Evolutionary conservation across 2,113 vertebrate genomes (phyloP).

Genomic region (Dermatemys mawii): DNA sequence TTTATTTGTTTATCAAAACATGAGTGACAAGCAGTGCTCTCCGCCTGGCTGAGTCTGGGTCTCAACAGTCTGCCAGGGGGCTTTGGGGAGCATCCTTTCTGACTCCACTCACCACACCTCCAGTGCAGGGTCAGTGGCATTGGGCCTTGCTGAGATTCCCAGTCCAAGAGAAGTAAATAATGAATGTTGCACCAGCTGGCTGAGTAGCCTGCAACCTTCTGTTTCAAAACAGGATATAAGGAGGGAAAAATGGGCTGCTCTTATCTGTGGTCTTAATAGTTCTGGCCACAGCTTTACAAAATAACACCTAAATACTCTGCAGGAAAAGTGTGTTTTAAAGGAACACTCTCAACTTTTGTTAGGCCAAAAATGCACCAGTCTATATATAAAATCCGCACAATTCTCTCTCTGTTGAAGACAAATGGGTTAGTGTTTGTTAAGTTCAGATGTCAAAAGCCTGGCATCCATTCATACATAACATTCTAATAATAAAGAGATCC

Average conservation of each 20-base stretch:
- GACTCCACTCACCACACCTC: conserved; percentile 35
- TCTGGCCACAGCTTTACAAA: conserved; percentile 28
- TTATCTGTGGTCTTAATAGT: conserved; percentile 48
- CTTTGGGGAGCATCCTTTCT: conserved; percentile 71
- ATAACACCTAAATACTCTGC: background rate
- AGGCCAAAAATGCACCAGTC: conserved; percentile 36
- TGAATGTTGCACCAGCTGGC: conserved; percentile 78
- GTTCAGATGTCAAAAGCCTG: background rate
- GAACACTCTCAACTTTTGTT: background rate
- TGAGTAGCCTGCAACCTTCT: conserved; percentile 64
- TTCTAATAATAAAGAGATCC: background rate
- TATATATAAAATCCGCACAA: background rate
- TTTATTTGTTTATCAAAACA: conserved; percentile 40
- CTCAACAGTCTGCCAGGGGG: conserved; percentile 49
- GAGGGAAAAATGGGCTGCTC: background rate
- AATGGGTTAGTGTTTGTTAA: background rate
- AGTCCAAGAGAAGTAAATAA: conserved; percentile 77
- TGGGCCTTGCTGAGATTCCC: conserved; percentile 64
- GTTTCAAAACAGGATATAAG: conserved; percentile 64
- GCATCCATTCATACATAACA: background rate
- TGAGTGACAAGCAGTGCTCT: conserved; percentile 33
- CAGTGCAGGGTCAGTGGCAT: conserved; percentile 60
- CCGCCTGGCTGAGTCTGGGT: conserved; percentile 50
- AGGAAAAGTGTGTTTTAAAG: background rate
- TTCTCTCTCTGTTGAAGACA: background rate